phyloP scores from a whole-genome alignment of 2,888 invertebrate genomes.

The Macropis europaea region DNA sequence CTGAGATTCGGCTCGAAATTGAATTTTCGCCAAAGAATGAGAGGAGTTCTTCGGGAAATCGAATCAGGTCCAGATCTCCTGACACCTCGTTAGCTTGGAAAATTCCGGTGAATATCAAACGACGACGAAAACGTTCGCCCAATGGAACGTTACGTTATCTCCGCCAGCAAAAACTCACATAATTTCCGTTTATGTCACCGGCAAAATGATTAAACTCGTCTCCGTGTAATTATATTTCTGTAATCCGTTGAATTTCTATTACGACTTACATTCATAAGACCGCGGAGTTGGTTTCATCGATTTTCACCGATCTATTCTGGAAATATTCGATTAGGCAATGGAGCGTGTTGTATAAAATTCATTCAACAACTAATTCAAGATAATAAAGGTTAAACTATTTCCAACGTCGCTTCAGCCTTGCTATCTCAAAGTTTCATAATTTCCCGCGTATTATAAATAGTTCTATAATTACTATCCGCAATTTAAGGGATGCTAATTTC shows the following conservation, averaged over 20 bases:
- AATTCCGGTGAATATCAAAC: slow-evolving; percentile 59
- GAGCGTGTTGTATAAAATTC: no score
- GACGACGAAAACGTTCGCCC: slow-evolving; percentile 38
- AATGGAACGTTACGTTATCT: slow-evolving; percentile 49
- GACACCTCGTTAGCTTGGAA: slow-evolving; percentile 63
- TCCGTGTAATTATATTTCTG: background rate
- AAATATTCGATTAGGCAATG: no score
- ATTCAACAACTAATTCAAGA: no score
- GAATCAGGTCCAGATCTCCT: slow-evolving; percentile 55
- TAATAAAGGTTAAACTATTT: no score
- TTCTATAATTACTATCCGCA: no score
- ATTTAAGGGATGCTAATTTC: no score
- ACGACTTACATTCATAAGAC: no score
- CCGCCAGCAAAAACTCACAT: slow-evolving; percentile 11
- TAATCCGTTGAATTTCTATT: background rate
- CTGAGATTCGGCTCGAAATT: slow-evolving; percentile 61
- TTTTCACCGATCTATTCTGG: background rate
- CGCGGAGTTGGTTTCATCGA: no score
- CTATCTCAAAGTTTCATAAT: no score
- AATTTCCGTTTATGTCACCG: slow-evolving; percentile 38
- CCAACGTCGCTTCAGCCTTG: no score
- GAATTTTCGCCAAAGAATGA: slow-evolving; percentile 65
- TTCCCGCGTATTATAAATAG: no score
- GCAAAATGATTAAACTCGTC: background rate
- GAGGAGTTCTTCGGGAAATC: slow-evolving; percentile 63